These are phyloP conservation scores for Eulimnadia texana DNA, from an alignment of 1,140 invertebrate genomes.

Conservation along the genomic window DNA sequence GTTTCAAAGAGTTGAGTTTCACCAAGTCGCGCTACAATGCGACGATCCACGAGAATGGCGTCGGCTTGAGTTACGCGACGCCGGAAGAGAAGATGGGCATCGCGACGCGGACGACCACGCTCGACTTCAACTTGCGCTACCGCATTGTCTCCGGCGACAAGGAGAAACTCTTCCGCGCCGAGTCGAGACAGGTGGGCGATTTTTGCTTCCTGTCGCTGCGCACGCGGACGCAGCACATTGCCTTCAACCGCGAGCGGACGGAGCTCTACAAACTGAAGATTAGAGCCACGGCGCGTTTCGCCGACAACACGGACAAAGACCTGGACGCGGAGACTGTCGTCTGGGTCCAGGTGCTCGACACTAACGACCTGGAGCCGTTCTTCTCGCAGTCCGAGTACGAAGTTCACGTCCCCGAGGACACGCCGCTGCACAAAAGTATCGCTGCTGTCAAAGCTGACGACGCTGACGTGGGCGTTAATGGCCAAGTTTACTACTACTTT, in stretches of 20 bases:
- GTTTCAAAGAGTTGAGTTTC: conserved; percentile 39
- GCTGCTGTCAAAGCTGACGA: conserved; percentile 60
- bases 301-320: conserved; percentile 35
- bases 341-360: conserved; percentile 64
- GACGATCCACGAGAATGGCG: conserved; percentile 77
- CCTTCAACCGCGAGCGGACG: conserved; percentile 78
- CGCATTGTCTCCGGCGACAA: conserved; percentile 70
- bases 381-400: conserved; percentile 79
- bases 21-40: conserved; percentile 66
- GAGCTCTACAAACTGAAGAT: conserved; percentile 68
- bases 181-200: conserved; percentile 70
- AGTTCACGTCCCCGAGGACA: conserved; percentile 75
- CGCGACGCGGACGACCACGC: conserved; percentile 29
- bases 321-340: conserved; percentile 57
- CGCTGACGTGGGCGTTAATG: conserved; percentile 83
- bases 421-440: conserved; percentile 51
- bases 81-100: conserved; percentile 54
- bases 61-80: conserved; percentile 62
- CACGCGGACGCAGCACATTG: conserved; percentile 66
- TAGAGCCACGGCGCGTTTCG: conserved; percentile 45
- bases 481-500: conserved; percentile 92
- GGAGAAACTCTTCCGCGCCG: conserved; percentile 83
- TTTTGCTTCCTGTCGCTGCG: conserved; percentile 82
- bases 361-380: conserved; percentile 80
- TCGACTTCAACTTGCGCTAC: conserved; percentile 45